Percentiles rank a stretch among this genome's conserved stretches.
These are phyloP conservation scores for Pantala flavescens DNA, from an alignment of 1,140 invertebrate species.

Conservation along the genomic window DNA sequence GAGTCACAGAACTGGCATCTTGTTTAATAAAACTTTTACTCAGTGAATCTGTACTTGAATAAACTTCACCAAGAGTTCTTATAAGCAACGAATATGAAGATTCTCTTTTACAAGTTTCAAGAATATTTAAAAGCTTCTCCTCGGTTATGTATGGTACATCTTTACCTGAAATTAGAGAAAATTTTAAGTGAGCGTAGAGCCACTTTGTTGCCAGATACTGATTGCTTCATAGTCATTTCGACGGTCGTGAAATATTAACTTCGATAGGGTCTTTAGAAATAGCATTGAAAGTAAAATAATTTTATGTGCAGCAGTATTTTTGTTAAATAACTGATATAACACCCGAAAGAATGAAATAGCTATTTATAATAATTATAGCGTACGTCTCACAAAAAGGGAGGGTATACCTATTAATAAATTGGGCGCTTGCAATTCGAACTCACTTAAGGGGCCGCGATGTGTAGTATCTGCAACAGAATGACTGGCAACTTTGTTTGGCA, in stretches of 20 bases:
- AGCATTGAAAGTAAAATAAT: no score
- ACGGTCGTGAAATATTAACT: no score
- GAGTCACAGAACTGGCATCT: conserved; percentile 31
- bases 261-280: no score
- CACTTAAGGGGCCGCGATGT: neutral
- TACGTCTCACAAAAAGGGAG: neutral
- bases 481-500: conserved; percentile 8
- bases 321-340: no score
- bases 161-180: conserved; percentile 21
- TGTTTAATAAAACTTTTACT: conserved; percentile 52
- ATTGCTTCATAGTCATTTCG: no score
- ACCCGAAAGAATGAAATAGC: no score
- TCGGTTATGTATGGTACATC: conserved; percentile 49
- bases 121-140: conserved; percentile 49
- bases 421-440: neutral
- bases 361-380: neutral
- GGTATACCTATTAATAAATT: neutral
- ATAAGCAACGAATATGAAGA: conserved; percentile 54
- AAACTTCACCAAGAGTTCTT: conserved; percentile 58
- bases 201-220: conserved; percentile 17
- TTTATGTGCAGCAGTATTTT: no score
- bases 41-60: conserved; percentile 56
- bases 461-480: conserved; percentile 1
- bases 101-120: conserved; percentile 50
- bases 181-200: neutral